Evolutionary conservation across 1,140 invertebrate genomes (phyloP).

Genomic region (Trichogramma pretiosum): DNA sequence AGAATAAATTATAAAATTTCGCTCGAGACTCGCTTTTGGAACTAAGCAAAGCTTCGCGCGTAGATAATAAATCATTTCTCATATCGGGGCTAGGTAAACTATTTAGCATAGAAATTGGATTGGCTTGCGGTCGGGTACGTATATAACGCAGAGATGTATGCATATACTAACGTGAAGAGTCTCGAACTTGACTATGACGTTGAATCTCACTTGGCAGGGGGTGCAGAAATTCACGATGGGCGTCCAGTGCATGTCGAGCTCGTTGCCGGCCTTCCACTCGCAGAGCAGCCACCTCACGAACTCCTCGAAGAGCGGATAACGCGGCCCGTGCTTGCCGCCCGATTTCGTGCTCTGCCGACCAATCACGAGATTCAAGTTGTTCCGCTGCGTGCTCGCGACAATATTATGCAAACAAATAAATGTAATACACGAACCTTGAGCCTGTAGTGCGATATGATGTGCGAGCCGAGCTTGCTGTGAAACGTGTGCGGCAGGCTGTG

Average conservation of each 20-base stretch:
- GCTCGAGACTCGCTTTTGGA: too few relatives aligned
- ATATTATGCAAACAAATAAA: not conserved
- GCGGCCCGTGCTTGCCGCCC: slow-evolving; percentile 39
- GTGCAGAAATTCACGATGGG: slow-evolving; percentile 79
- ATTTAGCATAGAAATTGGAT: not conserved
- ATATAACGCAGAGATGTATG: too few relatives aligned
- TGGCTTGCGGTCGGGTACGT: not conserved
- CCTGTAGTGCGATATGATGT: slow-evolving; percentile 66
- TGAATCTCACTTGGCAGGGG: slow-evolving; percentile 79
- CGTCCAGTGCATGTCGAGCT: slow-evolving; percentile 86
- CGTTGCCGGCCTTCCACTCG: slow-evolving; percentile 52
- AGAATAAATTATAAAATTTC: too few relatives aligned
- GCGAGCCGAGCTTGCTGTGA: slow-evolving; percentile 67
- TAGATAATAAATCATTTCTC: not conserved
- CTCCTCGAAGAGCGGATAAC: slow-evolving; percentile 67
- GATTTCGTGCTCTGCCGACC: slow-evolving; percentile 30
- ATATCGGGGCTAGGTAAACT: too few relatives aligned
- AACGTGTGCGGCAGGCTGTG: slow-evolving; percentile 70
- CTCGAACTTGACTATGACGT: slow-evolving; percentile 83
- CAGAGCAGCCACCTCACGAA: slow-evolving; percentile 68
- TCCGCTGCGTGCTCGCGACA: not conserved
- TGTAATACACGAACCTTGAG: slow-evolving; percentile 32
- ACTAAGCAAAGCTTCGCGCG: not conserved
- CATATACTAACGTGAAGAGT: slow-evolving; percentile 58
- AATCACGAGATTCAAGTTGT: not conserved